Conservation (phyloP, 2,797 vertebrate species). For the Lophotriccus pileatus region DNA sequence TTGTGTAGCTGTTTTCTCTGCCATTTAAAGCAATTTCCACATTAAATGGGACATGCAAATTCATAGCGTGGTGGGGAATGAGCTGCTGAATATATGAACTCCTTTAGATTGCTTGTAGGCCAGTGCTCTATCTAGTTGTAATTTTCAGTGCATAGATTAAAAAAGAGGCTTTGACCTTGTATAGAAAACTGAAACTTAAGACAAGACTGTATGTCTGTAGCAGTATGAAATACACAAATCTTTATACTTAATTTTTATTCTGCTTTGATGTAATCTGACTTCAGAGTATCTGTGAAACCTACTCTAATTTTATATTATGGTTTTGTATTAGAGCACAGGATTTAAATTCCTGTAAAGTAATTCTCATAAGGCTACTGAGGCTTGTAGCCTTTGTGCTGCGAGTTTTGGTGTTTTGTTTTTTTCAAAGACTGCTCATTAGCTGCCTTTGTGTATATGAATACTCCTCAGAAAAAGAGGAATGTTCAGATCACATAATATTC, state of each 20-base stretch:
- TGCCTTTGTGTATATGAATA: background rate
- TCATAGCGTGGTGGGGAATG: background rate
- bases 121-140: background rate
- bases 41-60: conserved; percentile 34
- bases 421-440: background rate
- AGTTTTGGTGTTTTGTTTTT: background rate
- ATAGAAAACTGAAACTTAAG: background rate
- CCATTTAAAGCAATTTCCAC: conserved; percentile 18
- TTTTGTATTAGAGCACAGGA: background rate
- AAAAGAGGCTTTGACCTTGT: background rate
- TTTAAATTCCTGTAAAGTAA: background rate
- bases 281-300: background rate
- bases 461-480: background rate
- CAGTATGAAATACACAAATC: background rate
- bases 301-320: background rate
- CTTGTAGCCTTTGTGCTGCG: background rate
- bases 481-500: background rate
- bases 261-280: background rate
- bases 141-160: background rate
- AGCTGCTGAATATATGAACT: background rate
- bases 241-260: conserved; percentile 10
- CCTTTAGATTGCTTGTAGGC: background rate
- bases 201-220: background rate
- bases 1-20: conserved; percentile 30
- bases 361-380: background rate